These are phyloP conservation scores for Danio choprae DNA, from an alignment of 2,797 vertebrate genomes.

Conservation along the genomic window DNA sequence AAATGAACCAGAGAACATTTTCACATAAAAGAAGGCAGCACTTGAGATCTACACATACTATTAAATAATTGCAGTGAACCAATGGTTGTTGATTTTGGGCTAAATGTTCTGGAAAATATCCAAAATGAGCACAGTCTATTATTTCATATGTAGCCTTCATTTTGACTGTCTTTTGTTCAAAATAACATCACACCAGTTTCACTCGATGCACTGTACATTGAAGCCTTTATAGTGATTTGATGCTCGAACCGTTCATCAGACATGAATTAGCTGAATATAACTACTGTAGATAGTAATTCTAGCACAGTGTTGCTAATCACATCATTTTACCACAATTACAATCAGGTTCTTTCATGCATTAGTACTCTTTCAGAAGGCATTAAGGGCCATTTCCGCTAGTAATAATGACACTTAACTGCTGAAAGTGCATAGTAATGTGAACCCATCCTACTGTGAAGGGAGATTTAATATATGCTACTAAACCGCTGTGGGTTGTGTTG, in stretches of 20 bases:
- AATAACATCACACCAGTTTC: too few species aligned
- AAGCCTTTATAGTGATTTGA: too few species aligned
- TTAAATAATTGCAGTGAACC: too few species aligned
- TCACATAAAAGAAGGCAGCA: too few species aligned
- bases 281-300: neutral
- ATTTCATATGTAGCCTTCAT: too few species aligned
- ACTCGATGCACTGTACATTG: too few species aligned
- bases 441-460: neutral
- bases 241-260: neutral
- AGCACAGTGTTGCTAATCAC: neutral
- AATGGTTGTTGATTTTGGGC: too few species aligned
- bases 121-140: too few species aligned
- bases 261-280: neutral
- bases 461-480: neutral
- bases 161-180: too few species aligned
- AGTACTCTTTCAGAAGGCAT: constrained; percentile 1
- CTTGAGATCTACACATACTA: too few species aligned
- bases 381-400: neutral
- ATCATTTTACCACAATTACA: neutral
- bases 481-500: neutral
- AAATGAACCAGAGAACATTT: too few species aligned
- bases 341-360: constrained; percentile 3
- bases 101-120: too few species aligned
- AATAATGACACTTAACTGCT: neutral
- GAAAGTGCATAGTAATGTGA: neutral